Conservation (phyloP, 2,888 invertebrate genomes). For the Sisyra terminalis region DNA sequence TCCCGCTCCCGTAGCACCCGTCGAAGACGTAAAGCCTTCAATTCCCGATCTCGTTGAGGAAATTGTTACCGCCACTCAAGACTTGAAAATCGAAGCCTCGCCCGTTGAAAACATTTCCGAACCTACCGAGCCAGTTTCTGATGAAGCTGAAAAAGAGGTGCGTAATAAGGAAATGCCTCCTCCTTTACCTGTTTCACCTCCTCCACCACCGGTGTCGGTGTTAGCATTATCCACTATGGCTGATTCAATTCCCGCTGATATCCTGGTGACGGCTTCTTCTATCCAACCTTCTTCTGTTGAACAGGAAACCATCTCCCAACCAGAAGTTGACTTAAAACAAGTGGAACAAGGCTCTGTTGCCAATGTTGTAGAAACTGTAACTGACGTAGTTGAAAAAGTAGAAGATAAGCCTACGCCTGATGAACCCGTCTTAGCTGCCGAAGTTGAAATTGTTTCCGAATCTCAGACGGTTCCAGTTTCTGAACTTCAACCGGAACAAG, state of each 20-base stretch:
- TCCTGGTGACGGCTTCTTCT: slow-evolving; percentile 5
- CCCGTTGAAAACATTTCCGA: slow-evolving; percentile 16
- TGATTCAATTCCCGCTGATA: slow-evolving; percentile 23
- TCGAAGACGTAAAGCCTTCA: slow-evolving; percentile 8
- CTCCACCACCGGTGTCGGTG: slow-evolving; percentile 58
- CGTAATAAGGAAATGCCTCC: slow-evolving; percentile 50
- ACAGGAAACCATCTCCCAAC: not conserved
- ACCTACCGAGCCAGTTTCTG: slow-evolving; percentile 8
- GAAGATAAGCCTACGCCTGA: too few species aligned
- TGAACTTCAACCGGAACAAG: too few species aligned
- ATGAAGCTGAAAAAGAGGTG: slow-evolving; percentile 28
- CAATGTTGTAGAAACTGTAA: too few species aligned
- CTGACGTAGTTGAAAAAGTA: too few species aligned
- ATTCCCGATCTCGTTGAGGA: slow-evolving; percentile 11
- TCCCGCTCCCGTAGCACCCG: not conserved
- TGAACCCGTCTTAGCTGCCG: too few species aligned
- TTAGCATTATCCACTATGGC: slow-evolving; percentile 55
- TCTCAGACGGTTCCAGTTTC: too few species aligned
- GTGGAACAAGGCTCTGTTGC: too few species aligned
- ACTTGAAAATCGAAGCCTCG: slow-evolving; percentile 11
- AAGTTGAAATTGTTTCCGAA: too few species aligned
- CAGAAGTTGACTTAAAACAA: too few species aligned
- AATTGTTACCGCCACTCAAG: slow-evolving; percentile 11
- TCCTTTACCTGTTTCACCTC: slow-evolving; percentile 56
- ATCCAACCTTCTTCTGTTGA: slow-evolving; percentile 3